phyloP scores from a whole-genome alignment of 2,888 invertebrate genomes.

The Eulithis testata region DNA sequence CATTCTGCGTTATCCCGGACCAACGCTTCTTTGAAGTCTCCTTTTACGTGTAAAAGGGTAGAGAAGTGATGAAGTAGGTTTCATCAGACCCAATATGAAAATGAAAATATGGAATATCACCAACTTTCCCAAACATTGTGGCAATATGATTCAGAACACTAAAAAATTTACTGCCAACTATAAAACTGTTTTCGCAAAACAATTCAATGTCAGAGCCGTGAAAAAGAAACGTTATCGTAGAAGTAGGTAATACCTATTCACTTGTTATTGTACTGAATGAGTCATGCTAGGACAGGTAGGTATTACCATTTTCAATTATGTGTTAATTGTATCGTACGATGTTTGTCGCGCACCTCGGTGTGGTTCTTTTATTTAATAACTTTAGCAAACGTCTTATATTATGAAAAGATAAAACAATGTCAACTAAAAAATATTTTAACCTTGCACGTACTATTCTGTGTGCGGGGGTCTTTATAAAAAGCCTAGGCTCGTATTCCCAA shows the following conservation, averaged over 20 bases:
- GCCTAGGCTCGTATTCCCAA: too few relatives aligned
- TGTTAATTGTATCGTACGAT: constrained; percentile 35
- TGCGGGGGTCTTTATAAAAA: too few relatives aligned
- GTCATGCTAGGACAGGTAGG: constrained; percentile 20
- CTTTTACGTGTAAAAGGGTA: too few relatives aligned
- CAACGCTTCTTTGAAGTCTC: too few relatives aligned
- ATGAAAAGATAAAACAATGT: too few relatives aligned
- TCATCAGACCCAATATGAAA: too few relatives aligned
- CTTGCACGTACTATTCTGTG: too few relatives aligned
- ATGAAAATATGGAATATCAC: neutral
- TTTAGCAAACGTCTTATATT: neutral
- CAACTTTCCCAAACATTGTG: constrained; percentile 13
- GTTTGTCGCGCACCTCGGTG: constrained; percentile 15
- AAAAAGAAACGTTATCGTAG: constrained; percentile 24
- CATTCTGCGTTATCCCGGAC: too few relatives aligned
- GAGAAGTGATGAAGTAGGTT: too few relatives aligned
- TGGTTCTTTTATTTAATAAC: neutral
- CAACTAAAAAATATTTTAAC: too few relatives aligned
- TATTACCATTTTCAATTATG: constrained; percentile 27
- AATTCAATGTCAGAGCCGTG: constrained; percentile 31
- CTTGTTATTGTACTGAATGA: constrained; percentile 27
- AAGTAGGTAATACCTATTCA: constrained; percentile 13
- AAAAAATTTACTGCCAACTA: constrained; percentile 23
- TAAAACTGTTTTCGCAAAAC: constrained; percentile 28
- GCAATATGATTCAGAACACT: constrained; percentile 22